phyloP scores from a whole-genome alignment of 2,797 vertebrate genomes.

The Agapornis canus region DNA sequence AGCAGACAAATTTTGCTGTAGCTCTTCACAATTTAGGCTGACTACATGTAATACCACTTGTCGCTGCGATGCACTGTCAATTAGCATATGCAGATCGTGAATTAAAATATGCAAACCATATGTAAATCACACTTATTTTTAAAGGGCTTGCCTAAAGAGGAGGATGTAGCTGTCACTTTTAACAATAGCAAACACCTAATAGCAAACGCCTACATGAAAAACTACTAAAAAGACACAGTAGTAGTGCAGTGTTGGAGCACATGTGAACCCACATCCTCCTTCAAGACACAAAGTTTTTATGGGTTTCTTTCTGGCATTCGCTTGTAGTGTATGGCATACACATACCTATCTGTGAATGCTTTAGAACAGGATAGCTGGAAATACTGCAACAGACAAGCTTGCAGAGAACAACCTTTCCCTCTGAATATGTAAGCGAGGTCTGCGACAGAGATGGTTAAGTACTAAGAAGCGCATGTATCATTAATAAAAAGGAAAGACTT shows the following conservation, averaged over 20 bases:
- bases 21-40: background rate
- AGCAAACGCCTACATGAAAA: conserved; percentile 53
- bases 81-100: conserved; percentile 39
- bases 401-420: background rate
- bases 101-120: conserved; percentile 29
- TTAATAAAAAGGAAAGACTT: background rate
- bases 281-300: background rate
- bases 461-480: background rate
- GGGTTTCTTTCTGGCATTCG: background rate
- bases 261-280: background rate
- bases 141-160: conserved; percentile 43
- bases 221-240: conserved; percentile 18
- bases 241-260: background rate
- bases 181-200: conserved; percentile 67
- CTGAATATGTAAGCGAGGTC: background rate
- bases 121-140: conserved; percentile 51
- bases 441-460: background rate
- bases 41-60: background rate
- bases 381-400: background rate
- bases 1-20: background rate
- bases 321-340: background rate
- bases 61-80: background rate
- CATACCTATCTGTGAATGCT: background rate
- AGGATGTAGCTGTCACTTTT: conserved; percentile 61
- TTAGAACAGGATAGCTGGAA: background rate